Base-by-base conservation (phyloP, 2,797 vertebrate species). In the Cossypha caffra region DNA sequence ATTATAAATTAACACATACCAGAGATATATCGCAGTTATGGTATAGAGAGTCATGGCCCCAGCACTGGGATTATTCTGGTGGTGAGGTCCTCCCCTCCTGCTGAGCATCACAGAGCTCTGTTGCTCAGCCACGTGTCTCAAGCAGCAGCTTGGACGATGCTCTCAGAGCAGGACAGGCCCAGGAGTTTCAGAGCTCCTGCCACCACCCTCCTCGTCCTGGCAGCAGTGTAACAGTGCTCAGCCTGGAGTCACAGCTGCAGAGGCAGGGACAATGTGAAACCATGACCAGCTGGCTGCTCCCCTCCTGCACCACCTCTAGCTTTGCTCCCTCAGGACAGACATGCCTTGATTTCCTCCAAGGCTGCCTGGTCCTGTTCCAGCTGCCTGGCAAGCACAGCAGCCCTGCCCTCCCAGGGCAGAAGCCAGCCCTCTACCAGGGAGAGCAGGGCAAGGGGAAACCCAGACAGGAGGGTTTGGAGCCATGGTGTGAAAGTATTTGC, bases 1-100 rank as follows among this genome's bases (percentile, higher is more conserved):
- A 96, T 96, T 94, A 94, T 96, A 95, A 97, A 97, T 96, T 94
- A 96, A 96, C 92, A 93, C 90, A 35, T 96, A 96, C 72, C 82
- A 96, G 95, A 96, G 94, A 73, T 89, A 93, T 93, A 93, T 77
- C 8, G 2, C 94, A 96, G 93, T 73, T 95, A 88, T 42, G 93
- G 57, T 88, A 84, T 86, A 93, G 88, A 93, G 69, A 21, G 11
- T 89, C 93, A 40, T 54, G 83, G 29, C 63, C 66, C 50, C 33
- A 84, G 90, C 92, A 91, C 1, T 17, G 28, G 37, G 61, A 31
- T 25, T 20, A 19, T 35, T 24, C 38, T 28, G 2, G 42, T 0
- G 16, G 43, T 54, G 52, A 77, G 29, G 13, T 69, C 33, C 45
- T 81, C 37, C 58, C 58, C 38, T 87, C 64, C 75, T 4, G 2